A percentile compares a stretch with the other conserved stretches of the same genome.
Evolutionary conservation across 2,113 vertebrate species (phyloP).

Genomic region (Nestor notabilis): DNA sequence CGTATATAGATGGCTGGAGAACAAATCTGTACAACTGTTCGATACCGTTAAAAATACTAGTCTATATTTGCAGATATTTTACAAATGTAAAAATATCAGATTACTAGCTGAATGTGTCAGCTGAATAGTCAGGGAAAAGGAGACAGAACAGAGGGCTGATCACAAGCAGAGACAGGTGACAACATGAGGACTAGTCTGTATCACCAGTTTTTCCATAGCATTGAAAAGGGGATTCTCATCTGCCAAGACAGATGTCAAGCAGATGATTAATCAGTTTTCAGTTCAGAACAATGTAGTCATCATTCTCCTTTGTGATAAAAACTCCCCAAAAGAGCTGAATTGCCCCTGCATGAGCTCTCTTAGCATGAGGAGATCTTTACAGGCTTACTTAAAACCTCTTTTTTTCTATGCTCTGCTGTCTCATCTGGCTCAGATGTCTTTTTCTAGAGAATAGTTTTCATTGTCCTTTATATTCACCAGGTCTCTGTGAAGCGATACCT

Average conservation of each 20-base stretch:
- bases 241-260: not conserved
- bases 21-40: not conserved
- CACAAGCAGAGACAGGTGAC: not conserved
- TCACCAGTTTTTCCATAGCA: not conserved
- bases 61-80: not conserved
- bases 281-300: not conserved
- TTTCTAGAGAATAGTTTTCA: not conserved
- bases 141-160: not conserved
- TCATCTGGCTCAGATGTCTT: not conserved
- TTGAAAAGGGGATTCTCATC: not conserved
- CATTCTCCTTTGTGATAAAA: not conserved
- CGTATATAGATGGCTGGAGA: not conserved
- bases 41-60: not conserved
- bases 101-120: not conserved
- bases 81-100: not conserved
- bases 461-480: not conserved
- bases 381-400: not conserved
- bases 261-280: not conserved
- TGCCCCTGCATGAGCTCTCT: not conserved
- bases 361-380: not conserved
- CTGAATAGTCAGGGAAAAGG: not conserved
- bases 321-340: not conserved
- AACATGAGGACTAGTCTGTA: not conserved
- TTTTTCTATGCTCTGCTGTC: not conserved
- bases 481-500: not conserved